Conservation (phyloP, 2,797 vertebrate species). For the Scomberomorus guttatus region DNA sequence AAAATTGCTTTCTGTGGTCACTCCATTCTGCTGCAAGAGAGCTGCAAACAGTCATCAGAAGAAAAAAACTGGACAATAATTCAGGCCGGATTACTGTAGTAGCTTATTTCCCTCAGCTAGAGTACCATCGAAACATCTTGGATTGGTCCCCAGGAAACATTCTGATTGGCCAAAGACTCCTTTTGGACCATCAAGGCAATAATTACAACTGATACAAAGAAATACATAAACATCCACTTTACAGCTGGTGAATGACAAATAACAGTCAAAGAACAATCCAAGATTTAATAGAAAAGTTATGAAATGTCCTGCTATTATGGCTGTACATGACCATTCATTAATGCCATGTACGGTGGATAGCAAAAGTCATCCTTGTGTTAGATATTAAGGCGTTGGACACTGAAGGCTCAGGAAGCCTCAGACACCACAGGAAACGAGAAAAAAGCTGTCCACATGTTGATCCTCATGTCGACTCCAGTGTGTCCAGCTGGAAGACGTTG, state of each 20-base stretch:
- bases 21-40: conserved; percentile 30
- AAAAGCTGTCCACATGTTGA: conserved; percentile 2
- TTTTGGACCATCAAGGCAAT: conserved; percentile 68
- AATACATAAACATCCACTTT: conserved; percentile 55
- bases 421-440: conserved; percentile 45
- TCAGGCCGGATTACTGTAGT: conserved; percentile 57
- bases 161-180: conserved; percentile 58
- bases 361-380: conserved; percentile 57
- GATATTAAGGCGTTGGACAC: conserved; percentile 76
- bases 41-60: conserved; percentile 39
- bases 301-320: conserved; percentile 67
- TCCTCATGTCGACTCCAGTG: conserved; percentile 92
- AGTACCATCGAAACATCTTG: conserved; percentile 59
- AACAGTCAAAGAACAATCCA: conserved; percentile 69
- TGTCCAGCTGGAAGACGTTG: conserved; percentile 96
- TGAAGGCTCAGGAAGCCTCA: conserved; percentile 39
- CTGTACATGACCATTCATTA: conserved; percentile 58
- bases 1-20: conserved; percentile 14
- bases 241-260: conserved; percentile 73
- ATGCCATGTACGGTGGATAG: conserved; percentile 53
- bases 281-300: conserved; percentile 58
- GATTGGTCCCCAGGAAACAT: conserved; percentile 65
- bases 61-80: conserved; percentile 46
- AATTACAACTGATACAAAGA: conserved; percentile 47
- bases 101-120: conserved; percentile 64